These are phyloP conservation scores for Tangara arthus DNA, from an alignment of 2,797 vertebrate genomes.

Conservation along the genomic window DNA sequence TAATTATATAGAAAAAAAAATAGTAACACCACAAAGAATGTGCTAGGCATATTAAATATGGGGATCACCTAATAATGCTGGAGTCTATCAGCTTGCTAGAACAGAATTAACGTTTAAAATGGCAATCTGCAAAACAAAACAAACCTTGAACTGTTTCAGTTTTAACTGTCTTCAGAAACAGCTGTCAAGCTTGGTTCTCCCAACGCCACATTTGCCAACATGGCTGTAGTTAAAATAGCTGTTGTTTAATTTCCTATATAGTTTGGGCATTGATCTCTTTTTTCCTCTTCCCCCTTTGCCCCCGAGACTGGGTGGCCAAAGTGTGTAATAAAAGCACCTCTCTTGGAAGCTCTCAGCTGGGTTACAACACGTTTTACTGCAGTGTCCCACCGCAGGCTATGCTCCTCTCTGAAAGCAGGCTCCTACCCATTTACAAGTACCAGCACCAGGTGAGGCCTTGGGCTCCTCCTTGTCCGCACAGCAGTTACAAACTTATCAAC, in stretches of 20 bases:
- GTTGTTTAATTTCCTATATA: not conserved
- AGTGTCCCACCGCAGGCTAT: not conserved
- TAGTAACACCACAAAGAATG: not conserved
- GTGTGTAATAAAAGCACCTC: not conserved
- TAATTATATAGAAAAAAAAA: not conserved
- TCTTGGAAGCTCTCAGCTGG: not conserved
- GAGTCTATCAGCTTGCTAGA: not conserved
- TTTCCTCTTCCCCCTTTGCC: accelerated
- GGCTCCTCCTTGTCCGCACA: not conserved
- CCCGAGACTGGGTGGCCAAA: not conserved
- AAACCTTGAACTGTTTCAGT: not conserved
- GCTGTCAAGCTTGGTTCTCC: not conserved
- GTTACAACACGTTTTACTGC: not conserved
- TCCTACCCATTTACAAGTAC: not conserved
- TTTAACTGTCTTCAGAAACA: not conserved
- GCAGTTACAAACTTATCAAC: not conserved
- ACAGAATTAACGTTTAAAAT: not conserved
- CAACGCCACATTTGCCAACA: not conserved
- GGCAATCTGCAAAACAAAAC: not conserved
- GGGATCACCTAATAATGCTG: not conserved
- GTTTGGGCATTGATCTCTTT: not conserved
- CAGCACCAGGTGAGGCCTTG: not conserved
- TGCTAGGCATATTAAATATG: not conserved
- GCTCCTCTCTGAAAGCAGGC: not conserved
- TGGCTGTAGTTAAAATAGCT: not conserved